Base-by-base conservation (phyloP, 2,113 vertebrate species). In the Sinocyclocheilus grahami region DNA sequence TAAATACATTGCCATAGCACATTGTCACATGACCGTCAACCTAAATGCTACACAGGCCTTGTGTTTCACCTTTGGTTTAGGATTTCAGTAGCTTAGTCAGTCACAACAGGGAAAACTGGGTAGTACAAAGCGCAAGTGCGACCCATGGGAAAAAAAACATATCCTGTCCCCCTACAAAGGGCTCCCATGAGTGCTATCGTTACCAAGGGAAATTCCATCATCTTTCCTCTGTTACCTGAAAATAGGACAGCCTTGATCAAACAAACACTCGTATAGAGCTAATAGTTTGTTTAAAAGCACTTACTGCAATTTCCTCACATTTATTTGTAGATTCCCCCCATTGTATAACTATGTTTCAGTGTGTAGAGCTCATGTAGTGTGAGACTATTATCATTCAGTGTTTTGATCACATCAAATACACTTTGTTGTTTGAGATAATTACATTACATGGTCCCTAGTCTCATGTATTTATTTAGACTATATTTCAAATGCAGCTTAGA, bases 1-100 rank as follows among this genome's bases (percentile, higher is more conserved):
- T 55, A 24, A 76, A 74, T 69, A 63, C 48, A 71, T 78, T 58
- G 39, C 69, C 87, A 86, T 78, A 76, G 18, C 69, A 33, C 65
- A 18, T 81, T n/a, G 78, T 75, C 87, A 82, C 77, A 27, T 39
- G 85, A 83, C 75, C 16, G 30, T 71, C 69, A 87, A 53, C 53
- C 48, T 82, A 53, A 76, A 86, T 84, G 81, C 88, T 88, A 63
- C 86, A 86, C 76, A 42, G 27, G 80, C 86, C 71, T 86, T 67
- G 37, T 82, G 82, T 89, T 87, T 90, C 85, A 90, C 65, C 55
- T 76, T 69, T 78, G 80, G 85, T 85, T 93, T 91, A 92, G 87
- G 86, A 86, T 94, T 92, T 92, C 92, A 88, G 89, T 79, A 62
- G 87, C 83, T 89, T 87, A 91, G 85, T 89, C 87, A 88, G 85